phyloP scores from a whole-genome alignment of 2,888 invertebrate genomes.

The Chymomyza amoena region DNA sequence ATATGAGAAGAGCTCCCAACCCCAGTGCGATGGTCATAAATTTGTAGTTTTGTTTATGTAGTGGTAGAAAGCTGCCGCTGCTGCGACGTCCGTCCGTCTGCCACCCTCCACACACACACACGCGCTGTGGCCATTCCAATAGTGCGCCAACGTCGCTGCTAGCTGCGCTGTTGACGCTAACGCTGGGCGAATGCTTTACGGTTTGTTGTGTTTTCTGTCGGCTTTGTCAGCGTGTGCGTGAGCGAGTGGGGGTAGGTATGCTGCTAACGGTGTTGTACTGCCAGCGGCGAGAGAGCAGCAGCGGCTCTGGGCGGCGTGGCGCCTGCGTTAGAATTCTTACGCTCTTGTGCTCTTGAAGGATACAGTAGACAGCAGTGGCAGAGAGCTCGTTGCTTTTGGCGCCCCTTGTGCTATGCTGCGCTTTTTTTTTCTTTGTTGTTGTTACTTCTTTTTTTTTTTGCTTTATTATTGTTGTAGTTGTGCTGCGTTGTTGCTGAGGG shows the following conservation, averaged over 20 bases:
- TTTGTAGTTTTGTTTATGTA: slow-evolving; percentile 76
- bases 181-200: slow-evolving; percentile 72
- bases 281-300: slow-evolving; percentile 8
- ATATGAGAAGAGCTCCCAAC: slow-evolving; percentile 1
- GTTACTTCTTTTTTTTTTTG: slow-evolving; percentile 29
- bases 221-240: slow-evolving; percentile 13
- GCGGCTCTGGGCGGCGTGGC: slow-evolving; percentile 33
- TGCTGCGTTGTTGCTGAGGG: slow-evolving; percentile 36
- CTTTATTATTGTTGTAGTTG: slow-evolving; percentile 2
- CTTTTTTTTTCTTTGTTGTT: slow-evolving; percentile 34
- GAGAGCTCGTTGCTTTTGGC: slow-evolving; percentile 37
- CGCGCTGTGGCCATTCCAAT: not conserved
- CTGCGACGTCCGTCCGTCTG: not conserved
- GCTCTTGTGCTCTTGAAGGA: slow-evolving; percentile 37
- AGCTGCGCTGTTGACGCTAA: not conserved
- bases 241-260: slow-evolving; percentile 28
- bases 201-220: slow-evolving; percentile 74
- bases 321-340: slow-evolving; percentile 48
- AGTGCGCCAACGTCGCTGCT: not conserved
- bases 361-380: not conserved
- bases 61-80: slow-evolving; percentile 22
- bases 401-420: slow-evolving; percentile 40
- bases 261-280: slow-evolving; percentile 26
- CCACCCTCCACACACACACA: slow-evolving; percentile 1
- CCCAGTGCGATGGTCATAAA: slow-evolving; percentile 76